Evolutionary conservation across 1,140 invertebrate genomes (phyloP).

Genomic region (Conus ventricosus): DNA sequence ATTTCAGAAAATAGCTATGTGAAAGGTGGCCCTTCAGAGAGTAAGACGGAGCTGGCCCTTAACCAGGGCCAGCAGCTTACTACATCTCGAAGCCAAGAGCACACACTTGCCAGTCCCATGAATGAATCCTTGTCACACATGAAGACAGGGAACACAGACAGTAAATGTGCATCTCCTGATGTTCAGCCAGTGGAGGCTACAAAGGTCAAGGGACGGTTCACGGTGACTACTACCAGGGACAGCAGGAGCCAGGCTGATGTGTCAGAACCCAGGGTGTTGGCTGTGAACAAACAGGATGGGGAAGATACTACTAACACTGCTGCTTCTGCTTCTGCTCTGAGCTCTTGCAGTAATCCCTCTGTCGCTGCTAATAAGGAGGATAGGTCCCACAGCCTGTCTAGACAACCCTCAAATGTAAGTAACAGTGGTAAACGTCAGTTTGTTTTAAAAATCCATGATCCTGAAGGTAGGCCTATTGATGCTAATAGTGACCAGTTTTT

Average conservation of each 20-base stretch:
- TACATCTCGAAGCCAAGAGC: not conserved
- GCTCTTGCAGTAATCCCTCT: slow-evolving; percentile 15
- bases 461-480: slow-evolving; percentile 6
- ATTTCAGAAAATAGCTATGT: slow-evolving; percentile 2
- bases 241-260: slow-evolving; percentile 31
- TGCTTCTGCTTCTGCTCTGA: slow-evolving; percentile 40
- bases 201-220: slow-evolving; percentile 46
- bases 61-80: slow-evolving; percentile 24
- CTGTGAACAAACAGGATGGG: slow-evolving; percentile 26
- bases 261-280: not conserved
- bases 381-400: slow-evolving; percentile 32
- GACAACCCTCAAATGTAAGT: slow-evolving; percentile 26
- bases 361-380: slow-evolving; percentile 45
- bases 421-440: slow-evolving; percentile 2
- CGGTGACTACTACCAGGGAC: slow-evolving; percentile 46
- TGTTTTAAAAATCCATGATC: slow-evolving; percentile 27
- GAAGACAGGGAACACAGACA: not conserved
- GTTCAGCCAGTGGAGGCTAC: not conserved
- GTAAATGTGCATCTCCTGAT: not conserved
- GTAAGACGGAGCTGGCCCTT: slow-evolving; percentile 21
- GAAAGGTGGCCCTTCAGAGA: slow-evolving; percentile 17
- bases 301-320: slow-evolving; percentile 36
- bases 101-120: not conserved
- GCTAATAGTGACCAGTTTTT: not conserved
- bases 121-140: not conserved